phyloP scores from a whole-genome alignment of 2,113 vertebrate genomes.

The Atherinomorus stipes region DNA sequence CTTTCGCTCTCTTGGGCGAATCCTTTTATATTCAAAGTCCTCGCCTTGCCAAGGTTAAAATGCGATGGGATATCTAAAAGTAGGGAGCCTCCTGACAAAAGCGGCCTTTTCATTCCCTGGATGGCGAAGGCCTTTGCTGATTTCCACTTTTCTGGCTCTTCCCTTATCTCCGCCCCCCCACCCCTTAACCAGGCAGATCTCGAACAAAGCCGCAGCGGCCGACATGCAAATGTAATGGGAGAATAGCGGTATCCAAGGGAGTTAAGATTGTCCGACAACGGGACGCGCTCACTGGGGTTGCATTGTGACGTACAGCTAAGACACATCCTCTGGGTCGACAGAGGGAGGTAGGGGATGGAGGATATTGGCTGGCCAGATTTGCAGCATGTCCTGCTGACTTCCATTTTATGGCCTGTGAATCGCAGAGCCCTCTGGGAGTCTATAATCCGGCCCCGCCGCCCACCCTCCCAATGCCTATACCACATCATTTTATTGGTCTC shows the following conservation, averaged over 20 bases:
- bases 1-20: conserved; percentile 68
- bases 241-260: conserved; percentile 62
- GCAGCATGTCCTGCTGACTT: conserved; percentile 83
- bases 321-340: conserved; percentile 61
- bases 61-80: conserved; percentile 75
- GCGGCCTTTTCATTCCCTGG: conserved; percentile 59
- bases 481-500: conserved; percentile 74
- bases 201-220: conserved; percentile 58
- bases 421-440: conserved; percentile 81
- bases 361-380: conserved; percentile 77
- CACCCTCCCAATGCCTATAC: conserved; percentile 49
- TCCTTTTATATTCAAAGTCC: conserved; percentile 76
- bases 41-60: conserved; percentile 76
- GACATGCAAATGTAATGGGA: conserved; percentile 68
- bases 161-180: conserved; percentile 57
- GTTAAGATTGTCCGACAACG: conserved; percentile 72
- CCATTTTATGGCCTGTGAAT: conserved; percentile 83
- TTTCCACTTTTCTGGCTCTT: conserved; percentile 51
- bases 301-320: conserved; percentile 69
- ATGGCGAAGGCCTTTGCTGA: conserved; percentile 53
- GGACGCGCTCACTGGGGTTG: conserved; percentile 64
- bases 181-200: conserved; percentile 58
- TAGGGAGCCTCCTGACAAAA: conserved; percentile 64
- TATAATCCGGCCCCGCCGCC: conserved; percentile 75
- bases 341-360: conserved; percentile 58